Conservation (phyloP, 2,113 vertebrate species). For the Atrichornis clamosus region DNA sequence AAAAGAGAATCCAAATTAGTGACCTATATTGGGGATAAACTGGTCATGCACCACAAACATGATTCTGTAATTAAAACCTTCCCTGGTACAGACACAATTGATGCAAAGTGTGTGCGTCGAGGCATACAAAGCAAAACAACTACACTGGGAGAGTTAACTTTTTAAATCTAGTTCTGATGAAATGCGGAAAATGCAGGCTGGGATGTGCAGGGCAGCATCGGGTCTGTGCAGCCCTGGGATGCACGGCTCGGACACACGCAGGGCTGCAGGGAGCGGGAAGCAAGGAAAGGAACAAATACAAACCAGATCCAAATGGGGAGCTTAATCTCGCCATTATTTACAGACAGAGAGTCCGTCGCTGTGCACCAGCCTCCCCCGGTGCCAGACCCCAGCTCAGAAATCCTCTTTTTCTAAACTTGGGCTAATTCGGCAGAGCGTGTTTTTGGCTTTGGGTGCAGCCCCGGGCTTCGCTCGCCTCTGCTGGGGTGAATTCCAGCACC, state of each 20-base stretch:
- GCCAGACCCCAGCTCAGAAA: not conserved
- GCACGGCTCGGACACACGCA: rapidly evolving
- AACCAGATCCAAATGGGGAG: not conserved
- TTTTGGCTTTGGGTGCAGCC: not conserved
- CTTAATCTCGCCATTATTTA: not conserved
- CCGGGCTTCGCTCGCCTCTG: not conserved
- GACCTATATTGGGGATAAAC: constrained; percentile 9
- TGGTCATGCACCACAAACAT: not conserved
- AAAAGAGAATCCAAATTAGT: constrained; percentile 8
- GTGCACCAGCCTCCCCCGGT: not conserved
- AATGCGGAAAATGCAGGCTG: rapidly evolving
- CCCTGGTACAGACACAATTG: not conserved
- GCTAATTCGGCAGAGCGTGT: not conserved
- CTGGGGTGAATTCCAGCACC: not conserved
- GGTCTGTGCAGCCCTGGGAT: not conserved
- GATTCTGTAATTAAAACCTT: constrained; percentile 3
- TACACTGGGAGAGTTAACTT: not conserved
- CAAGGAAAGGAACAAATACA: not conserved
- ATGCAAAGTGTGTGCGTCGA: not conserved
- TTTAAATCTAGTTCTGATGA: not conserved
- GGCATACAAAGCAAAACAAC: not conserved
- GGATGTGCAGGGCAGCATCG: not conserved
- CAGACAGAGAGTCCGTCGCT: not conserved
- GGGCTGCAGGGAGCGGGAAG: not conserved
- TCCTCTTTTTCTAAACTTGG: not conserved